Base-by-base conservation (phyloP, 2,888 invertebrate genomes). In the Lapara coniferarum region DNA sequence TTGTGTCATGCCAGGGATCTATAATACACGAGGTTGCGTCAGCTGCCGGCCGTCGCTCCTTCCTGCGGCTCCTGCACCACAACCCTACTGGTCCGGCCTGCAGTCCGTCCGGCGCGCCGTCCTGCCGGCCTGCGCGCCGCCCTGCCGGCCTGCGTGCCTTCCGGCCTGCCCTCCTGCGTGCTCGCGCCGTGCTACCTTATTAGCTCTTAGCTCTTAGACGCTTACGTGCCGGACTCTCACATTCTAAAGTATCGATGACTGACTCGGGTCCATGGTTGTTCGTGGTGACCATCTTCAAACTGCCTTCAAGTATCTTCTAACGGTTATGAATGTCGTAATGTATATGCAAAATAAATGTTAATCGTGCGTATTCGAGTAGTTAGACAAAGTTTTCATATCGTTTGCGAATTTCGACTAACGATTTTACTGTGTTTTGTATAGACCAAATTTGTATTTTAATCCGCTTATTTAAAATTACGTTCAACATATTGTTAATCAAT, bases 1-100 rank as follows among this genome's bases (percentile, higher is more conserved):
- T n/a, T 55, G 19, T 55, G 2, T 37, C 63, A 44, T 75, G n/a
- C 2, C 80, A 84, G 85, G 80, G 83, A 85, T 73, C 73, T 80
- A 78, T 84, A 81, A 80, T 77, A 67, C 67, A 71, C 52, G 75
- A 71, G 70, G 71, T 59, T 51, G 44, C 52, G n/a, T 55, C 63
- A 59, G 58, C 49, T 16, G 59, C 30, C 66, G 53, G 58, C 57
- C 70, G 57, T 63, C 67, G 63, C 30, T 49, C 49, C 53, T 68
- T 16, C 53, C 16, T 55, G 58, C 49, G 52, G 70, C 68, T 69
- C 69, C 44, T 25, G 56, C 58, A 59, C 46, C 37, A 57, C 67
- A 46, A 55, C 55, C 55, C 55, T 46, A 16, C 59, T n/a, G 16
- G n/a, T n/a, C 44, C 14, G 58, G 44, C 58, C 44, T 59, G n/a